phyloP scores from a whole-genome alignment of 2,797 vertebrate species.

The Hydrolagus colliei region DNA sequence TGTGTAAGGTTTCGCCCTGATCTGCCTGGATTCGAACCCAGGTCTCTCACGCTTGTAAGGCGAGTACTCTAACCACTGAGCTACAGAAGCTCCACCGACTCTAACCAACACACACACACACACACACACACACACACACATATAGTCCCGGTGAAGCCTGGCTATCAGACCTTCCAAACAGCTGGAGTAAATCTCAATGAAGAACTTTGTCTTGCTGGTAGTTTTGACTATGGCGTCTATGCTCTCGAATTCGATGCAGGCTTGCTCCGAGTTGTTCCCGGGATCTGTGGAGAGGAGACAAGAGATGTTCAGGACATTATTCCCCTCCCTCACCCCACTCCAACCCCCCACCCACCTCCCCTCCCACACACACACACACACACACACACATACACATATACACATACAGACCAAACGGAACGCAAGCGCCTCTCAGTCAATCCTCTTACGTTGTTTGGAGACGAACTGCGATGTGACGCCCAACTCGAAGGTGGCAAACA shows the following conservation, averaged over 20 bases:
- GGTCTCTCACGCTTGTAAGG: too few species aligned
- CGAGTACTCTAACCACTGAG: too few species aligned
- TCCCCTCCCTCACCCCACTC: background rate
- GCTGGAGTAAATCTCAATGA: slow-evolving; percentile 66
- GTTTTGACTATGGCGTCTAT: slow-evolving; percentile 73
- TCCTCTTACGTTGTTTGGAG: slow-evolving; percentile 58
- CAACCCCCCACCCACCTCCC: too few species aligned
- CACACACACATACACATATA: too few species aligned
- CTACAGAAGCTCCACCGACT: too few species aligned
- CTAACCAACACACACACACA: too few species aligned
- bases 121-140: background rate
- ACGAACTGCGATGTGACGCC: slow-evolving; percentile 54
- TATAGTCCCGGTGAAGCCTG: too few species aligned
- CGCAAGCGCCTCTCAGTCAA: background rate
- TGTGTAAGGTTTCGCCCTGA: too few species aligned
- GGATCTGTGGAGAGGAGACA: slow-evolving; percentile 40
- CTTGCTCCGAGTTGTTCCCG: slow-evolving; percentile 48
- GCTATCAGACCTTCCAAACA: slow-evolving; percentile 61
- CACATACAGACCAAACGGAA: too few species aligned
- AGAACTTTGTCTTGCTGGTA: slow-evolving; percentile 69
- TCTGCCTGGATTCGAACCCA: too few species aligned
- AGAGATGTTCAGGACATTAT: background rate
- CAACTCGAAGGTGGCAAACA: slow-evolving; percentile 71
- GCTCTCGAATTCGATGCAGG: slow-evolving; percentile 63
- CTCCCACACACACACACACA: too few species aligned